Conservation (phyloP, 2,113 vertebrate species). For the Mobula birostris region DNA sequence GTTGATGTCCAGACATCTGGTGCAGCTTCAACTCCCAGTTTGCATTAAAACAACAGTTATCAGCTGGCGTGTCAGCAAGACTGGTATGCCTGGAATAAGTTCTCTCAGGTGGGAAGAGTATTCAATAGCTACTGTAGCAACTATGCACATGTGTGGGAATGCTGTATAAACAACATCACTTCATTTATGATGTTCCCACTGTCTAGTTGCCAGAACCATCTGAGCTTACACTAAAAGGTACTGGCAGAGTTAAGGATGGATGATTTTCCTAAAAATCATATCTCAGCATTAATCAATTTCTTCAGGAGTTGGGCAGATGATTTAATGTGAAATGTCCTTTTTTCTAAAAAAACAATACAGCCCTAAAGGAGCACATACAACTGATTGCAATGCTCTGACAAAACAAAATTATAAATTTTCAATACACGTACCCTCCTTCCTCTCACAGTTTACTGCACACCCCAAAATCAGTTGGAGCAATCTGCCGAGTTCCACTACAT, state of each 20-base stretch:
- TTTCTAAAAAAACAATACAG: not conserved
- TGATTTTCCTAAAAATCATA: not conserved
- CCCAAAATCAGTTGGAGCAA: conserved; percentile 90
- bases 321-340: not conserved
- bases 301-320: not conserved
- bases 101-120: not conserved
- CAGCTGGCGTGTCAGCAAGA: not conserved
- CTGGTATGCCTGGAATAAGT: not conserved
- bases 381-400: not conserved
- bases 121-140: not conserved
- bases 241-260: not conserved
- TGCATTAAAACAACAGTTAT: not conserved
- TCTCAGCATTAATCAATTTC: not conserved
- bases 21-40: not conserved
- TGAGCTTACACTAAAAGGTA: not conserved
- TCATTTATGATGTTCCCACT: not conserved
- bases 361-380: not conserved
- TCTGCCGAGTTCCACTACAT: conserved; percentile 75
- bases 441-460: conserved; percentile 91
- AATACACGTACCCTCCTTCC: conserved; percentile 74
- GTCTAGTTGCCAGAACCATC: not conserved
- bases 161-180: not conserved
- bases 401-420: not conserved
- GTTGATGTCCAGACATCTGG: too few species aligned
- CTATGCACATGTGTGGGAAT: not conserved